phyloP scores from a whole-genome alignment of 2,113 vertebrate species.

The Muntiacus reevesi region DNA sequence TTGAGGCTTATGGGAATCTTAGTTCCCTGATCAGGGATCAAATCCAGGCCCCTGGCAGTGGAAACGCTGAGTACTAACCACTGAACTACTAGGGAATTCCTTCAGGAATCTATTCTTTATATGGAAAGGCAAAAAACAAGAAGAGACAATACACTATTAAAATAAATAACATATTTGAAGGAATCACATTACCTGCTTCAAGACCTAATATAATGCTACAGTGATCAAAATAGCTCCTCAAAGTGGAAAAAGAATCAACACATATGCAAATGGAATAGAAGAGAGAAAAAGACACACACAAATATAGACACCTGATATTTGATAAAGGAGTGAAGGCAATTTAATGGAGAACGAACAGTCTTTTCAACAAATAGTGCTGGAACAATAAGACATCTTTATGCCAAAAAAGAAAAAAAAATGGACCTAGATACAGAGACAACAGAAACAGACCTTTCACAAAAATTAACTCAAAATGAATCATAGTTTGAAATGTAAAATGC shows the following conservation, averaged over 20 bases:
- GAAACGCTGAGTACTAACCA: not conserved
- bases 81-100: not conserved
- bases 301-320: not conserved
- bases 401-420: not conserved
- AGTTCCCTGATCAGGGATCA: not conserved
- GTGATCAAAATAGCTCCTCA: not conserved
- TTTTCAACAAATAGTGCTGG: not conserved
- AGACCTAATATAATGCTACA: not conserved
- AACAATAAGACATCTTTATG: not conserved
- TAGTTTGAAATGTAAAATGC: not conserved
- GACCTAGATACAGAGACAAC: not conserved
- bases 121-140: not conserved
- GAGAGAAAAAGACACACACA: not conserved
- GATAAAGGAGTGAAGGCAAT: not conserved
- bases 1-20: not conserved
- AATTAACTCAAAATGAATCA: not conserved
- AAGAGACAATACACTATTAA: not conserved
- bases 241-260: not conserved
- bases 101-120: not conserved
- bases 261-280: not conserved
- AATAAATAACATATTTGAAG: not conserved
- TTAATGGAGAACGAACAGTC: not conserved
- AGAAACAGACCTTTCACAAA: not conserved
- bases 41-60: not conserved
- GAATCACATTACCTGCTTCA: not conserved